Base-by-base conservation (phyloP, 2,113 vertebrate species). In the Dipodomys spectabilis region DNA sequence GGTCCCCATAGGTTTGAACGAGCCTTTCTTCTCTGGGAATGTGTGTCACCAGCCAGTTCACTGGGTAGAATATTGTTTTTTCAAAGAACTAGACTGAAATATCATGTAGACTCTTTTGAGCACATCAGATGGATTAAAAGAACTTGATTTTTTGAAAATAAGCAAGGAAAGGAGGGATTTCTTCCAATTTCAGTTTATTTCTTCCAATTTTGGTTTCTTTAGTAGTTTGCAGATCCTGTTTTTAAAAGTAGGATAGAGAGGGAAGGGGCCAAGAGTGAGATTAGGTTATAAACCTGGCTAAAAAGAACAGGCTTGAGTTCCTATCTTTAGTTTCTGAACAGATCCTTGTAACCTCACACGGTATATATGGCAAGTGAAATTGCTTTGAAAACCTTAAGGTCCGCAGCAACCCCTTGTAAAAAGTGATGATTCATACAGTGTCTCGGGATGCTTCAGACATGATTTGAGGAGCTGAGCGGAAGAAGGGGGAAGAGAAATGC, bases 371-470 rank as follows among this genome's bases (percentile, higher is more conserved):
- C 39, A 85, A 82, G 44, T 45, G 15, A 95, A 82, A 20, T 23
- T 82, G 45, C 82, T 92, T 86, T 86, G 87, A 88, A 75, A 93
- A 93, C n/a, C 30, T 62, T 19, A 67, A 86, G 65, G 23, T 39
- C 30, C 23, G 75, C 30, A n/a, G 12, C 18, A 57, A 35, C 79
- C 35, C 27, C 69, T 82, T 73, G 39, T n/a, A 77, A 90, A 85
- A 53, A 49, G 49, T 80, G 39, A 78, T 79, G 49, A 71, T 68
- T 91, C 44, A 62, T 28, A 64, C 0, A 23, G 27, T 25, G 30
- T 49, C 19, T 71, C 77, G 28, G 20, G 32, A 80, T 16, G 19
- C 44, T 27, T 28, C 53, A 13, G 53, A 27, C 71, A 57, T 1
- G 10, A 45, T 39, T 25, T 1, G 20, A 73, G 72, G 19, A 39